Conservation (phyloP, 2,797 vertebrate species). For the Neosalanx taihuensis region DNA sequence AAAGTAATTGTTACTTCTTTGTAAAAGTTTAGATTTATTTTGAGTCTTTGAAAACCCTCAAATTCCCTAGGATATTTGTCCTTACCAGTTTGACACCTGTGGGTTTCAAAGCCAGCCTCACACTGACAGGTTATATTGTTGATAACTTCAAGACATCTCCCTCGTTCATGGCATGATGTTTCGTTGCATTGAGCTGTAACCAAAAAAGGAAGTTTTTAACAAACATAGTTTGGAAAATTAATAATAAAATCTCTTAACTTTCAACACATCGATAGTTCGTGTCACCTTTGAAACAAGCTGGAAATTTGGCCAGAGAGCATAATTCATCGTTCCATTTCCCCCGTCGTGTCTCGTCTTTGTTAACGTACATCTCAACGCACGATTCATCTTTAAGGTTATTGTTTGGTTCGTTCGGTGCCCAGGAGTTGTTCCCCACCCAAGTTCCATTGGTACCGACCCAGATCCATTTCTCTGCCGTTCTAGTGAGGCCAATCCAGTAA, state of each 20-base stretch:
- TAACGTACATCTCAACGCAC: constrained; percentile 76
- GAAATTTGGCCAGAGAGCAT: constrained; percentile 31
- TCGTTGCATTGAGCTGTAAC: constrained; percentile 65
- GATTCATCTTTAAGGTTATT: constrained; percentile 56
- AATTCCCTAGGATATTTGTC: too few relatives aligned
- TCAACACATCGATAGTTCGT: background rate
- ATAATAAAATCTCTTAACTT: too few relatives aligned
- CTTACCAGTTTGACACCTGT: constrained; percentile 64
- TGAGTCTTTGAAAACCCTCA: too few relatives aligned
- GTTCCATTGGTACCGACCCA: constrained; percentile 74
- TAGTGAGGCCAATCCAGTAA: constrained; percentile 80
- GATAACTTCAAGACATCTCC: constrained; percentile 65
- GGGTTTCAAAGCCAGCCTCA: constrained; percentile 59
- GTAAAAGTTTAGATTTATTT: background rate
- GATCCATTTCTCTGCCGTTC: constrained; percentile 61
- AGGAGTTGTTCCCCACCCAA: constrained; percentile 56
- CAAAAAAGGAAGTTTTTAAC: background rate
- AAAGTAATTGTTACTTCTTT: background rate
- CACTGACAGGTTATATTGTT: constrained; percentile 64
- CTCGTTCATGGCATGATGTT: constrained; percentile 50
- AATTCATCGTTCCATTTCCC: constrained; percentile 77
- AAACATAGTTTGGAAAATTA: background rate
- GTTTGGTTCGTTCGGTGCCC: constrained; percentile 72
- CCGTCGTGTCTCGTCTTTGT: rapidly evolving
- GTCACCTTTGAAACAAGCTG: constrained; percentile 68